Evolutionary conservation across 2,113 vertebrate species (phyloP).

Genomic region (Larimichthys polyactis): DNA sequence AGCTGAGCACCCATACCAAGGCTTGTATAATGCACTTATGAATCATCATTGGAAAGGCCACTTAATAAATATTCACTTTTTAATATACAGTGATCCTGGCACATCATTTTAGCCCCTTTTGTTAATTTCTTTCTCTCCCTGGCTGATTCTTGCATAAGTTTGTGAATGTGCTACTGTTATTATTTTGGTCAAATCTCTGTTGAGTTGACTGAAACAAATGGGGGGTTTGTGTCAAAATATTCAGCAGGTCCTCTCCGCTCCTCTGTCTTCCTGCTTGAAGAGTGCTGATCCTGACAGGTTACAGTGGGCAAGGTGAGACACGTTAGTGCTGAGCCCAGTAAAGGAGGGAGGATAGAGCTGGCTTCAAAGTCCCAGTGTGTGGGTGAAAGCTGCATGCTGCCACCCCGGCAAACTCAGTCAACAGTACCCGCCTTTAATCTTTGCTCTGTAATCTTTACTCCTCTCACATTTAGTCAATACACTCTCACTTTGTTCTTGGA

Average conservation of each 20-base stretch:
- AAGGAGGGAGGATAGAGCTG: slow-evolving; percentile 44
- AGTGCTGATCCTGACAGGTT: slow-evolving; percentile 78
- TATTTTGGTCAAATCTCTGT: slow-evolving; percentile 63
- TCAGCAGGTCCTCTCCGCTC: slow-evolving; percentile 60
- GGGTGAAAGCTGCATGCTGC: slow-evolving; percentile 75
- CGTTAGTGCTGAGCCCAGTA: slow-evolving; percentile 59
- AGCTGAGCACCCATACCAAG: slow-evolving; percentile 10
- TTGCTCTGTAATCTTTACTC: slow-evolving; percentile 75
- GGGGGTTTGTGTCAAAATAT: slow-evolving; percentile 65
- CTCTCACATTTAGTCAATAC: slow-evolving; percentile 77
- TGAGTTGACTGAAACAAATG: slow-evolving; percentile 50
- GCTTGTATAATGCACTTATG: slow-evolving; percentile 26
- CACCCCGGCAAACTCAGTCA: slow-evolving; percentile 74
- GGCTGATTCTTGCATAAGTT: slow-evolving; percentile 72
- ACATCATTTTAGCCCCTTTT: not conserved
- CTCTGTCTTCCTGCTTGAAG: slow-evolving; percentile 56
- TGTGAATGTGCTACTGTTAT: slow-evolving; percentile 50
- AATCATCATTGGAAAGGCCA: slow-evolving; percentile 22
- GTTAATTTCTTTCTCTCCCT: slow-evolving; percentile 41
- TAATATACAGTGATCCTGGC: slow-evolving; percentile 2
- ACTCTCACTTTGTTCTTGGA: slow-evolving; percentile 77
- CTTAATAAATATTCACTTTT: slow-evolving; percentile 30
- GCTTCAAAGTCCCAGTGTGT: slow-evolving; percentile 77
- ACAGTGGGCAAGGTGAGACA: slow-evolving; percentile 81
- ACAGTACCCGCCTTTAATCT: slow-evolving; percentile 82